Evolutionary conservation across 1,140 invertebrate genomes (phyloP).

Genomic region (Stratiolaelaps scimitus): DNA sequence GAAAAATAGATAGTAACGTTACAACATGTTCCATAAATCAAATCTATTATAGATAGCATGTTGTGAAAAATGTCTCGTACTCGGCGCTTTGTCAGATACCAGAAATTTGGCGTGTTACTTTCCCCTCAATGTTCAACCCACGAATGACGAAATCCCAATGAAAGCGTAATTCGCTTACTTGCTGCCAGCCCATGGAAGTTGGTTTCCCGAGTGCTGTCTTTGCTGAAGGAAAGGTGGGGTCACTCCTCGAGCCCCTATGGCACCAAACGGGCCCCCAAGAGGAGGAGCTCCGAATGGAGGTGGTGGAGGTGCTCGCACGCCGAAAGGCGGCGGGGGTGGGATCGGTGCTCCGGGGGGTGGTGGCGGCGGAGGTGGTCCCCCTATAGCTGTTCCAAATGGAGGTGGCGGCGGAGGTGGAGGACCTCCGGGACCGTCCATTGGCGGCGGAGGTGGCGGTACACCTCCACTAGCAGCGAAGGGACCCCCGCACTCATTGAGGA

Average conservation of each 20-base stretch:
- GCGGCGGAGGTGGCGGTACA: slow-evolving; percentile 39
- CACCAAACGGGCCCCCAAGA: too few relatives aligned
- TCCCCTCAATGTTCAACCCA: too few relatives aligned
- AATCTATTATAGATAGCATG: too few relatives aligned
- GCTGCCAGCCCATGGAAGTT: slow-evolving; percentile 11
- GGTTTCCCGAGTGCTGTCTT: background rate
- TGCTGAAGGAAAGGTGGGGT: slow-evolving; percentile 16
- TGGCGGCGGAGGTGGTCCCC: slow-evolving; percentile 40
- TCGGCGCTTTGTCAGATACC: too few relatives aligned
- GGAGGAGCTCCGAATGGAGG: too few relatives aligned
- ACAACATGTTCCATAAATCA: too few relatives aligned
- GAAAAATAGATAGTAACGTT: too few relatives aligned
- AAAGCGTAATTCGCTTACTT: slow-evolving; percentile 28
- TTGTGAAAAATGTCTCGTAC: too few relatives aligned
- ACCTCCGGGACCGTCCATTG: slow-evolving; percentile 34
- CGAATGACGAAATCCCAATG: too few relatives aligned
- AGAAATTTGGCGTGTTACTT: too few relatives aligned
- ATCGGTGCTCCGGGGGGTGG: slow-evolving; percentile 38
- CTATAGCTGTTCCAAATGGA: slow-evolving; percentile 41
- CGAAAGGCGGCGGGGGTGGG: slow-evolving; percentile 42
- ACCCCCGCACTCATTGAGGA: slow-evolving; percentile 32
- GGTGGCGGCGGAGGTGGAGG: slow-evolving; percentile 37
- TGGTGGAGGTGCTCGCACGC: background rate
- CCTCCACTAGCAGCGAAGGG: slow-evolving; percentile 40
- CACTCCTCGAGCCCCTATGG: background rate